These are phyloP conservation scores for Ormia ochracea DNA, from an alignment of 2,888 invertebrate species.

Conservation along the genomic window DNA sequence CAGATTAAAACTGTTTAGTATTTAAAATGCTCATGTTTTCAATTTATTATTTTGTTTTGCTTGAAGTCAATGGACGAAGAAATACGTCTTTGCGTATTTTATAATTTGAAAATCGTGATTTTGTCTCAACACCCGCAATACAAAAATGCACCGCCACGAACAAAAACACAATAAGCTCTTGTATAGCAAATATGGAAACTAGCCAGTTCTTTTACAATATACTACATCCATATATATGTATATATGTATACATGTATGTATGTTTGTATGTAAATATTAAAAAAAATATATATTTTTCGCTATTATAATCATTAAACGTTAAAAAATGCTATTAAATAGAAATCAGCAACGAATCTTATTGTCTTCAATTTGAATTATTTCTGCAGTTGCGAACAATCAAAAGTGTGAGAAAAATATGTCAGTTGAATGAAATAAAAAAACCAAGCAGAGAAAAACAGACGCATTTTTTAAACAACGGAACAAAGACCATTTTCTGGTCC, in stretches of 20 bases:
- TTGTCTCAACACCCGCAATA: constrained; percentile 60
- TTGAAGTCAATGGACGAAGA: constrained; percentile 54
- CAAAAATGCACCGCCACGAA: not conserved
- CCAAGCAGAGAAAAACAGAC: too few species aligned
- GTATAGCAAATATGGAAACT: constrained; percentile 2
- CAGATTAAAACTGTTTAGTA: constrained; percentile 4
- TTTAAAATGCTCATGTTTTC: not conserved
- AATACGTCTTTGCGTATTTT: constrained; percentile 52
- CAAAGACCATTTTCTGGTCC: too few species aligned
- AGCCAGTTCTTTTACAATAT: constrained; percentile 8
- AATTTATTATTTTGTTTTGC: not conserved
- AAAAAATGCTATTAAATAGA: not conserved
- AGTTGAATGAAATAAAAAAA: too few species aligned
- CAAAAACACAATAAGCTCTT: not conserved
- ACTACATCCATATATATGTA: constrained; percentile 15
- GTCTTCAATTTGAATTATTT: constrained; percentile 17
- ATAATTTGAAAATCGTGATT: constrained; percentile 65
- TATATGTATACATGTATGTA: too few species aligned
- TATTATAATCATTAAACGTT: constrained; percentile 9
- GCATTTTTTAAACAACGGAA: too few species aligned
- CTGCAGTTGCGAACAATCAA: not conserved
- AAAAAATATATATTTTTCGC: too few species aligned
- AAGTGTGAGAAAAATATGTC: constrained; percentile 30
- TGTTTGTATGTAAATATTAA: too few species aligned
- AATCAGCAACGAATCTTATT: constrained; percentile 24